Evolutionary conservation across 2,113 vertebrate species (phyloP).

Genomic region (Pampusana beccarii): DNA sequence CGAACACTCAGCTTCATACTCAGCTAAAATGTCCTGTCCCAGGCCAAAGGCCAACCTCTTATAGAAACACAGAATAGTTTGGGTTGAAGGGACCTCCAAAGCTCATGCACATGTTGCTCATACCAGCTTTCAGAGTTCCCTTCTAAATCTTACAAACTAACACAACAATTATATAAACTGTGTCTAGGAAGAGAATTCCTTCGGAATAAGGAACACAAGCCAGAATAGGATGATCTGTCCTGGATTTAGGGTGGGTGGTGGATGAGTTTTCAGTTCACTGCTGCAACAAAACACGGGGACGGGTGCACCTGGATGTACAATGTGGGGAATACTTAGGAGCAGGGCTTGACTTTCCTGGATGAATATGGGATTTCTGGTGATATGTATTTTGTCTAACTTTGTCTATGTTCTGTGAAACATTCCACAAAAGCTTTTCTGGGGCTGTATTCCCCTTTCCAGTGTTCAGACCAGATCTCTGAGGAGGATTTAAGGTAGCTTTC

Average conservation of each 20-base stretch:
- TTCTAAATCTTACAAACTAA: neutral
- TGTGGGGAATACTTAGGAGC: neutral
- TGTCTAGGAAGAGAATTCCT: neutral
- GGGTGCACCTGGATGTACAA: neutral
- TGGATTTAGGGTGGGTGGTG: neutral
- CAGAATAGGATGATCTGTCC: neutral
- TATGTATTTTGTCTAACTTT: too few species aligned
- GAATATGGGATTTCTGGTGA: neutral
- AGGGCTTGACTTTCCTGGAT: neutral
- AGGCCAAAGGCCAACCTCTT: neutral
- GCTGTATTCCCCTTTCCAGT: too few species aligned
- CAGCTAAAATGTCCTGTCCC: neutral
- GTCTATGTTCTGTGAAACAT: too few species aligned
- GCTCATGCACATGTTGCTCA: neutral
- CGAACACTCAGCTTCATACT: neutral
- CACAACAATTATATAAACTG: neutral
- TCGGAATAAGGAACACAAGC: neutral
- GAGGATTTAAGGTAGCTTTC: too few species aligned
- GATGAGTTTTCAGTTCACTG: neutral
- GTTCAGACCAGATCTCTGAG: too few species aligned
- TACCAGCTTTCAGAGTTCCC: neutral
- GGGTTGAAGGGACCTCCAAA: too few species aligned
- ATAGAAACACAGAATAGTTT: too few species aligned
- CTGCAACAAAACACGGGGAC: neutral
- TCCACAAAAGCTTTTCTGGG: too few species aligned